Evolutionary conservation across 1,140 invertebrate species (phyloP).

Genomic region (Zophobas atratus): DNA sequence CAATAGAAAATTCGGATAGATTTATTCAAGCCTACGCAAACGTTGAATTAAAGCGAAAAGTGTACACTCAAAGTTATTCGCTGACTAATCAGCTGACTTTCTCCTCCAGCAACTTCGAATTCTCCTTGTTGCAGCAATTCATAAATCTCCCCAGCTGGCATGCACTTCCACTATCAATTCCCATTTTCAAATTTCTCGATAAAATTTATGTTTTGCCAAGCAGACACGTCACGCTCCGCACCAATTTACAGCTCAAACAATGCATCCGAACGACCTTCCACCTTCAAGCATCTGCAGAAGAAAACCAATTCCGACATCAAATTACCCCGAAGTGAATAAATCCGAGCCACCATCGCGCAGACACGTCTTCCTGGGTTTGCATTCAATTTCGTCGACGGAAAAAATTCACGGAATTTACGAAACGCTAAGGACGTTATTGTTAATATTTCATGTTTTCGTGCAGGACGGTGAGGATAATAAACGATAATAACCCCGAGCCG

Average conservation of each 20-base stretch:
- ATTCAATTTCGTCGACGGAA: constrained; percentile 19
- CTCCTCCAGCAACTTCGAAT: constrained; percentile 12
- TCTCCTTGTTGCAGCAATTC: constrained; percentile 25
- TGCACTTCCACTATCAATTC: constrained; percentile 18
- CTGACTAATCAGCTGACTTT: too few species aligned
- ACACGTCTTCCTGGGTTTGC: constrained; percentile 26
- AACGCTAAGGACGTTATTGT: constrained; percentile 19
- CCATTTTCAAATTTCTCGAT: constrained; percentile 4
- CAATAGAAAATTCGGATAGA: too few species aligned
- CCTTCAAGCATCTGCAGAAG: constrained; percentile 22
- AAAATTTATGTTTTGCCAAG: constrained; percentile 21
- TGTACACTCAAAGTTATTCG: too few species aligned
- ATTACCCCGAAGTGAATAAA: constrained; percentile 36
- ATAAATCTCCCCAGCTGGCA: constrained; percentile 21
- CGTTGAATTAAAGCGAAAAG: too few species aligned
- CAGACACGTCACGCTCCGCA: constrained; percentile 10
- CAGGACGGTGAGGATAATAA: constrained; percentile 24
- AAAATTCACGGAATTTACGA: constrained; percentile 17
- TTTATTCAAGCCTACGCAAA: too few species aligned
- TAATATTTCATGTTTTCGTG: constrained; percentile 39
- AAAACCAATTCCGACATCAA: constrained; percentile 22
- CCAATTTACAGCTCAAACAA: constrained; percentile 10
- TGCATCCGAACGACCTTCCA: neutral
- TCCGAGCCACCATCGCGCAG: constrained; percentile 14
- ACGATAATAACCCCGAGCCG: constrained; percentile 26